Base-by-base conservation (phyloP, 2,888 invertebrate genomes). In the Pheosia gnoma region DNA sequence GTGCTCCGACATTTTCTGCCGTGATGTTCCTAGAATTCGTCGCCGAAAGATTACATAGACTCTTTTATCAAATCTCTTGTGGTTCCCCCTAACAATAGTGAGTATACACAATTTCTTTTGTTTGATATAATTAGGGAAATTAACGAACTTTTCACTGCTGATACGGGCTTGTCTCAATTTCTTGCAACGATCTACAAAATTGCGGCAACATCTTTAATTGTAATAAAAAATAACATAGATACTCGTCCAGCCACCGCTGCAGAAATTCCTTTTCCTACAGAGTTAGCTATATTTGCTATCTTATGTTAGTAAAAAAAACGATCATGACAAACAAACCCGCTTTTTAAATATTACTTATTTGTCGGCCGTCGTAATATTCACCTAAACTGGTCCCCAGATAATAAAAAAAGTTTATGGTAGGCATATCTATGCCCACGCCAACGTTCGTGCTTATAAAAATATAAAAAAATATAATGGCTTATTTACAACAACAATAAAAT, bases 1-100 rank as follows among this genome's bases (percentile, higher is more conserved):
- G 82, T 76, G 77, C 77, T 74, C 75, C 70, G 68, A 72, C 82
- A 80, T 83, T 84, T 76, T 69, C 80, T 75, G 75, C 73, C 78
- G 78, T 78, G 71, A 78, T 77, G 74, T 74, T 70, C 65, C 71
- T 74, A 76, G 80, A 79, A 81, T 81, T 79, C 75, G 70, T 67
- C 66, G 65, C 72, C 68, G 62, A 66, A 74, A 72, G 73, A 71
- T 62, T 67, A 58, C 72, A 74, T 71, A 75, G 76, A 75, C 77
- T 72, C 75, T 77, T 76, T 68, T 69, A 53, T 74, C 68, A 65
- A 78, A 75, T 74, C 72, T 78, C 74, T 62, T 70, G 74, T 59
- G 71, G 69, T 71, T 67, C 64, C 55, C 65, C 57, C 61, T 68
- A 69, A 80, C 78, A 80, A 80, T 74, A 69, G 69, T 58, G 61